Base-by-base conservation (phyloP, 2,888 invertebrate species). In the Chrysodeixis includens region DNA sequence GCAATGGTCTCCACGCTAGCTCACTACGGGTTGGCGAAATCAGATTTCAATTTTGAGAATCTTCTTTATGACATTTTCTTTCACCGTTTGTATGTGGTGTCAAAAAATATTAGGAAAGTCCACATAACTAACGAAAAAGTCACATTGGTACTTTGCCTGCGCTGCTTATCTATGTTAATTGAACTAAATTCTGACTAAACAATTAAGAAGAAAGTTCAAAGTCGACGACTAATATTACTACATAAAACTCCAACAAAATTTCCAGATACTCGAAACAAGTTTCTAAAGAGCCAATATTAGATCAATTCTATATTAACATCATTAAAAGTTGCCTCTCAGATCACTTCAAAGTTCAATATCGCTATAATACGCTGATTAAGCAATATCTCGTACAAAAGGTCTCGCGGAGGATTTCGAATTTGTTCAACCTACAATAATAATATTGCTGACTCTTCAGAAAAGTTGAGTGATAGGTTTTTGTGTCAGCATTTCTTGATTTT, bases 371-470 rank as follows among this genome's bases (percentile, higher is more conserved):
- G 18, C 71, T 54, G 52, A 75, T 20, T 22, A 14, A 49, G 59
- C 53, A 54, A 59, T 51, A 63, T 64, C n/a, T 7, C 1, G 6
- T n/a, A 63, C 53, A 60, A 60, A 71, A n/a, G 56, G 56, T 60
- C 70, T 70, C 44, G 49, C n/a, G 9, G n/a, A 22, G 9, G 49
- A 56, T 20, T 22, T 16, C 4, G 52, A 68, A 49, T 64, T 54
- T 18, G 9, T 53, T 10, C 56, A 56, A 56, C 40, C 1, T 69
- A 14, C 40, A 20, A 30, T 8, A 40, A 12, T 35, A 58, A 55
- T 14, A 6, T 16, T 1, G 32, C 59, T 57, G 71, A 60, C 32
- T 51, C 44, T 44, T 54, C 59, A 69, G 44, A 54, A 70, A 62
- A 14, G 8, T 51, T 53, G 16, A 30, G n/a, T 44, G 12, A 20